phyloP scores from a whole-genome alignment of 2,113 vertebrate genomes.

The Tachuris rubrigastra region DNA sequence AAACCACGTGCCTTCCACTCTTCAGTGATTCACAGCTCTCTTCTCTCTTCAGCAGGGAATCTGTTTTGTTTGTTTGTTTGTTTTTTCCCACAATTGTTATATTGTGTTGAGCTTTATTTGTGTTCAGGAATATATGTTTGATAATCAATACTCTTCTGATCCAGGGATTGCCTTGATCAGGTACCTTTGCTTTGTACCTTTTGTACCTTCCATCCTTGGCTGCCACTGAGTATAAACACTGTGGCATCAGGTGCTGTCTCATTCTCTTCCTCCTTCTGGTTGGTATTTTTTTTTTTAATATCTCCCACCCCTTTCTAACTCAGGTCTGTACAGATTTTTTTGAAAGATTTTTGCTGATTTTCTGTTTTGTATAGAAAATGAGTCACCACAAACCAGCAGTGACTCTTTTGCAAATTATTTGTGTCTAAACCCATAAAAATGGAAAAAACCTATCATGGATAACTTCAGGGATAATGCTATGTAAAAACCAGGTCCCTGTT shows the following conservation, averaged over 20 bases:
- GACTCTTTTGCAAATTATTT: background rate
- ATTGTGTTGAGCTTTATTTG: background rate
- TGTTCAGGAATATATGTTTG: background rate
- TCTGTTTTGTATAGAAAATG: background rate
- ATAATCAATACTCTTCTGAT: background rate
- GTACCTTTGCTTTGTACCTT: background rate
- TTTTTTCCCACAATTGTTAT: background rate
- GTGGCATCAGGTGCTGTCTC: background rate
- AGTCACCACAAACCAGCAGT: background rate
- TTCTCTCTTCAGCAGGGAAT: background rate
- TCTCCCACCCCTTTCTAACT: background rate
- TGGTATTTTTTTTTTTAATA: background rate
- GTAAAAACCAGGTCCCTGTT: background rate
- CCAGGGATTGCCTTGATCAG: background rate
- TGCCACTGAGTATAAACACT: background rate
- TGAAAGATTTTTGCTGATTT: background rate
- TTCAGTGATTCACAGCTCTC: background rate
- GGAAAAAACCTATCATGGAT: background rate
- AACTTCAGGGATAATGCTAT: background rate
- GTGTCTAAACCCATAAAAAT: background rate
- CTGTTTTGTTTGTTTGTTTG: too few species aligned
- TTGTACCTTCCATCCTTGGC: background rate
- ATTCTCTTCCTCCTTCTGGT: background rate
- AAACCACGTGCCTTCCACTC: background rate
- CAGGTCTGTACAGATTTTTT: background rate